Evolutionary conservation across 2,888 invertebrate genomes (phyloP), one percentile per base, ranked within the genome.

Genomic region (Andrena fulva): DNA sequence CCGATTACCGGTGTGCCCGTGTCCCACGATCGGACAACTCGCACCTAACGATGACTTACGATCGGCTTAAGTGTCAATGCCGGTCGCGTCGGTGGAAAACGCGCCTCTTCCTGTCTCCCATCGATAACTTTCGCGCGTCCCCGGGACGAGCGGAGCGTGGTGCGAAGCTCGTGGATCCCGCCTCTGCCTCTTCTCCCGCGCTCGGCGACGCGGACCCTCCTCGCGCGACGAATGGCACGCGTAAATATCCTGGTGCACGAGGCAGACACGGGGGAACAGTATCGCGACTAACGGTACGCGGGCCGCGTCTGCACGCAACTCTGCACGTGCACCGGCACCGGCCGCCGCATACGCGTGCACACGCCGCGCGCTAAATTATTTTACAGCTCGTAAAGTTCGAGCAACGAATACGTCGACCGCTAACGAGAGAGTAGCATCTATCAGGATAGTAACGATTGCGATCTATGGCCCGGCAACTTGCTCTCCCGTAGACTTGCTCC

Each of bases 371-470:
- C 66, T 80, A 67, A 80, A 80, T 80, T 80, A 80, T 80, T 90
- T 90, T 89, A 86, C 83, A 83, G 88, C 86, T 89, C 87, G 86
- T 91, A 88, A 90, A 89, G 85, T 84, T 80, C 84, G 69, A 72
- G 52, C 79, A 78, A 85, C 86, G 89, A 87, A 91, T 86, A 87
- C 86, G 77, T 88, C 75, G 87, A 67, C 63, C 77, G 81, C 82
- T 90, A 90, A 90, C 90, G 88, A 91, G 90, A 87, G 79, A 81
- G 68, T 80, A 71, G 83, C 84, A 82, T 88, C 90, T 89, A 90
- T 91, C 87, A 80, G 72, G 82, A 84, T 84, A 89, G 88, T 86
- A 87, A 87, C 78, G 89, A 91, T 89, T 89, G 84, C 75, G 80
- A 89, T 89, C 87, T 80, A 48, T 20, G 27, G 27, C 29, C 56